Base-by-base conservation (phyloP, 2,888 invertebrate genomes). In the Polietes domitor region DNA sequence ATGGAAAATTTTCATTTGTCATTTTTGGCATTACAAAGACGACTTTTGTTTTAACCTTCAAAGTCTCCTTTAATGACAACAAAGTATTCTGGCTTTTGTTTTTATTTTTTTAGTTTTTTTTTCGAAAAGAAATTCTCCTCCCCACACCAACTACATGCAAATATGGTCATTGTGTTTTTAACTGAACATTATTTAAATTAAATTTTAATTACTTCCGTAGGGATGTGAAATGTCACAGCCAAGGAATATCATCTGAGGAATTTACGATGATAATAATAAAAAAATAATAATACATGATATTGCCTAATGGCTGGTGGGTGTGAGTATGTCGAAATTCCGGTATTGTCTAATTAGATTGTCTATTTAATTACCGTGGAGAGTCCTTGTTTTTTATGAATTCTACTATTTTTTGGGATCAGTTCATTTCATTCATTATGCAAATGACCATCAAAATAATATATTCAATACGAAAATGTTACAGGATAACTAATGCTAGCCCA, bases 11-110 rank as follows among this genome's bases (percentile, higher is more conserved):
- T 41, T 65, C 65, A 65, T 65, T 65, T 65, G 65, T 41, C 65
- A 63, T 32, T 63, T 65, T 65, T 65, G 65, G 65, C 41, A 65
- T 41, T 21, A 37, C 65, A 65, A 65, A 65, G 65, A 41, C 1
- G 24, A 21, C 26, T 24, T 24, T 58, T 47, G 12, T n/a, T 47
- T 53, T 63, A 65, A 65, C 65, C 65, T 65, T 65, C 37, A 65
- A 41, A 65, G 65, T 65, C 65, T 65, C 65, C 65, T 65, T 65
- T 41, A 41, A 65, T 65, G 65, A 41, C 41, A 65, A 41, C 21
- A 37, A 17, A 47, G 26, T 24, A 58, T 58, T 58, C 26, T 58
- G 37, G 7, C 12, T 58, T 26, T 47, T 58, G 26, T 19, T 24
- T 9, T 58, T 58, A 7, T 15, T 1, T 37, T 58, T 26, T n/a